Conservation (phyloP, 2,797 vertebrate genomes). For the Selene dorsalis region DNA sequence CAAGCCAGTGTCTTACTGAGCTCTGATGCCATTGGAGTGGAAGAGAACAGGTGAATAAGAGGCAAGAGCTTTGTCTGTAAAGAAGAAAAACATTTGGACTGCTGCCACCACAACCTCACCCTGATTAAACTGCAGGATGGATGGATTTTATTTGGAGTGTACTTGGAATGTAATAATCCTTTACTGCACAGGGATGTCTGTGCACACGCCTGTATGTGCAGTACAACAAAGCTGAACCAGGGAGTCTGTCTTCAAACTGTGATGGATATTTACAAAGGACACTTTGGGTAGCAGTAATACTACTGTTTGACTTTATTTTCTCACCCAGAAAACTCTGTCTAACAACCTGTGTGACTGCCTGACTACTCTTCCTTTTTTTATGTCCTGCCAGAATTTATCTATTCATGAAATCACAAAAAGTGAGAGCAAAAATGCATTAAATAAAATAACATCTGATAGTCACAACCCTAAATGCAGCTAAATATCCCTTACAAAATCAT, state of each 20-base stretch:
- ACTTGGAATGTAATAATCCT: not conserved
- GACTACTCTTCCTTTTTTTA: not conserved
- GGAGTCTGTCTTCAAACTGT: not conserved
- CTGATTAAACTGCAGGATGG: slow-evolving; percentile 5
- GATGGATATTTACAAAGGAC: slow-evolving; percentile 1
- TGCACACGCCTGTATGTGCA: not conserved
- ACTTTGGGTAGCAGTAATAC: not conserved
- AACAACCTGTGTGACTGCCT: not conserved
- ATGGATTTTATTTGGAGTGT: slow-evolving; percentile 9
- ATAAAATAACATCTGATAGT: not conserved
- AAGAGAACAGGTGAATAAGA: not conserved
- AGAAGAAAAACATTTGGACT: not conserved
- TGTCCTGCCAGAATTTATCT: not conserved
- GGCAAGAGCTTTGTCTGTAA: not conserved
- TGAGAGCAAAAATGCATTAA: not conserved
- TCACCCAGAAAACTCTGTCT: not conserved
- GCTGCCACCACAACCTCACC: not conserved
- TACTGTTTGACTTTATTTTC: not conserved
- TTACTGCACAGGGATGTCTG: slow-evolving; percentile 2
- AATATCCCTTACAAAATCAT: not conserved
- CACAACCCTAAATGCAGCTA: not conserved
- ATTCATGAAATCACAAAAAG: too few relatives aligned
- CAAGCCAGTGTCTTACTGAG: not conserved
- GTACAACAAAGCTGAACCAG: not conserved
- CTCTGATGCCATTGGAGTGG: not conserved